These are phyloP conservation scores for Amphiura filiformis DNA, from an alignment of 35 echinoderm and acorn worm genomes.

Conservation along the genomic window DNA sequence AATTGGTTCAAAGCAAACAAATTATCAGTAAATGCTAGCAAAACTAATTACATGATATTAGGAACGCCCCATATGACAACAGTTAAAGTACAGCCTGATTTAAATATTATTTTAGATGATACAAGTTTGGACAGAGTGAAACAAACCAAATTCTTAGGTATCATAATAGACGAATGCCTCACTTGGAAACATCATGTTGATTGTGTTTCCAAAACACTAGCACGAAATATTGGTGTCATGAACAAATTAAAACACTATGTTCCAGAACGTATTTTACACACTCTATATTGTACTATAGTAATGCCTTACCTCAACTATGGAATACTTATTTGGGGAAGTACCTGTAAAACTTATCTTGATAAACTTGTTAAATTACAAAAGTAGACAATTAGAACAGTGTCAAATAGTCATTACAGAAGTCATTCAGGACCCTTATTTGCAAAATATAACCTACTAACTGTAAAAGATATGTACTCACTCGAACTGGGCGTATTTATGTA, in stretches of 20 bases:
- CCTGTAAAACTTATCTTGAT: not conserved
- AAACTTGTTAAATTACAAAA: slow-evolving; percentile 1
- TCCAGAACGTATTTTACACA: too few relatives aligned
- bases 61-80: not conserved
- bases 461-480: not conserved
- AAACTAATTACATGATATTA: slow-evolving; percentile 24
- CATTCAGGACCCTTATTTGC: not conserved
- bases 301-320: too few relatives aligned
- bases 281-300: too few relatives aligned
- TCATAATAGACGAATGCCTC: not conserved
- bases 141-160: not conserved
- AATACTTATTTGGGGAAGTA: slow-evolving; percentile 1
- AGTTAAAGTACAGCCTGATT: too few relatives aligned
- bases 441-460: too few relatives aligned
- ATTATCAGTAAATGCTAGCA: slow-evolving; percentile 2
- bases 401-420: slow-evolving; percentile 5
- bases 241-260: not conserved
- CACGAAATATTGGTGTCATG: slow-evolving; percentile 1
- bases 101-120: too few relatives aligned
- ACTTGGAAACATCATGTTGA: not conserved
- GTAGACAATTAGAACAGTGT: not conserved
- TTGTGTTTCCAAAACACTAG: not conserved
- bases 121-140: not conserved
- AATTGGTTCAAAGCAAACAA: slow-evolving; percentile 2
- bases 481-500: not conserved